Evolutionary conservation across 2,797 vertebrate genomes (phyloP).

Genomic region (Valencia hispanica): DNA sequence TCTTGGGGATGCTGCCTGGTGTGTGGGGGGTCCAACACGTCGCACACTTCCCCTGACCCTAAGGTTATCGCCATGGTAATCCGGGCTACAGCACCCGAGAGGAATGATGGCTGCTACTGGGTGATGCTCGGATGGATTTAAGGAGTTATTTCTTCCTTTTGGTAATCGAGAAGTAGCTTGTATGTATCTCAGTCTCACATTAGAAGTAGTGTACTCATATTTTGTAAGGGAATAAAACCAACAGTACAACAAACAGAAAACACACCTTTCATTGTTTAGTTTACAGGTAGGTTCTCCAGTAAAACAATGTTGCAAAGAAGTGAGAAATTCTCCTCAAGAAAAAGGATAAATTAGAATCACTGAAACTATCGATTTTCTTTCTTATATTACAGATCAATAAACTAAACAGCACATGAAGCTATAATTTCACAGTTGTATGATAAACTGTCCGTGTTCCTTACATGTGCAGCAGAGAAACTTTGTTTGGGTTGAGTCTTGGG

Average conservation of each 20-base stretch:
- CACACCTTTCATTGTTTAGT: neutral
- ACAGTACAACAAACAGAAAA: neutral
- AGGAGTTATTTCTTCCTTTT: conserved; percentile 22
- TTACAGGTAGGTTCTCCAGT: neutral
- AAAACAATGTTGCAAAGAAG: neutral
- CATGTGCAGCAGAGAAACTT: conserved; percentile 37
- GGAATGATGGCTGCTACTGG: conserved; percentile 59
- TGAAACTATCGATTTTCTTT: neutral
- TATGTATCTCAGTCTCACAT: neutral
- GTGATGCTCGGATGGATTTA: conserved; percentile 53
- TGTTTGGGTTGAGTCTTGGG: conserved; percentile 82
- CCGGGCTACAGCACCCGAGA: conserved; percentile 64
- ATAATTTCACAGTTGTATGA: conserved; percentile 6
- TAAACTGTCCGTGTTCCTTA: conserved; percentile 18
- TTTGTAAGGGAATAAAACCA: neutral
- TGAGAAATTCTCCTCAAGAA: neutral
- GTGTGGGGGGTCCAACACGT: conserved; percentile 72
- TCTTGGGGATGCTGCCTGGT: conserved; percentile 49
- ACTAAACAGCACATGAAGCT: neutral
- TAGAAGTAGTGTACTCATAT: neutral
- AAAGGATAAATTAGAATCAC: neutral
- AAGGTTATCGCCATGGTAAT: conserved; percentile 80
- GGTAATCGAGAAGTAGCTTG: conserved; percentile 10
- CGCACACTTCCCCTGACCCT: conserved; percentile 83
- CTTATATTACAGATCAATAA: neutral